Conservation (phyloP, 2,797 vertebrate genomes). For the Tapera naevia region DNA sequence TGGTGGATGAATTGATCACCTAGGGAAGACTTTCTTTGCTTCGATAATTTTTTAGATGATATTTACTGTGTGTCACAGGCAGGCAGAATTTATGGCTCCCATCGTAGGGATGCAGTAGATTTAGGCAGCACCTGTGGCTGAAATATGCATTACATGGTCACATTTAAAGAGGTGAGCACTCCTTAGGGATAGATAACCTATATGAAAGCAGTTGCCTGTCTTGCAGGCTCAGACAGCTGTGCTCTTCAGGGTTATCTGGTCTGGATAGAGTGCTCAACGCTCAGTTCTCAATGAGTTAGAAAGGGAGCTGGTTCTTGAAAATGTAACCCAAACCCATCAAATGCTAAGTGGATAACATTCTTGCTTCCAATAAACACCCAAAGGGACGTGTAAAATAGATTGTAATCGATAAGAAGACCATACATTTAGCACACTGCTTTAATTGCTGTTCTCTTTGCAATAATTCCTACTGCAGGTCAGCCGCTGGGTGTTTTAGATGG, state of each 20-base stretch:
- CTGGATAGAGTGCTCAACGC: background rate
- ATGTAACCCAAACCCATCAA: too few relatives aligned
- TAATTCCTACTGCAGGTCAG: constrained; percentile 75
- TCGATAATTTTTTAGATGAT: background rate
- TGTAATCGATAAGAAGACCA: background rate
- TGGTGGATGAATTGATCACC: background rate
- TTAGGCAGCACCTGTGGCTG: background rate
- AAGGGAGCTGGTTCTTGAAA: background rate
- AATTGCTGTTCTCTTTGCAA: background rate
- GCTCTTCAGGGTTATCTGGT: background rate
- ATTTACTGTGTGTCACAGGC: background rate
- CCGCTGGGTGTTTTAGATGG: constrained; percentile 89
- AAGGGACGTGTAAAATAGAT: background rate
- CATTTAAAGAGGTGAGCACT: background rate
- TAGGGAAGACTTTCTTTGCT: background rate
- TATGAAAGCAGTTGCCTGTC: background rate
- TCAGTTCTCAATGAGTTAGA: background rate
- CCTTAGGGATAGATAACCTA: background rate
- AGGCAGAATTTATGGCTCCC: background rate
- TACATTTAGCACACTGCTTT: background rate
- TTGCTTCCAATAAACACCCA: background rate
- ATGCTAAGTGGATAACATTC: background rate
- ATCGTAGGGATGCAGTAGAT: background rate
- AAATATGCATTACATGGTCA: background rate
- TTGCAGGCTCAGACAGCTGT: background rate